Evolutionary conservation across 2,113 vertebrate genomes (phyloP), one percentile per base, ranked within the genome.

Genomic region (Hystrix brachyura): DNA sequence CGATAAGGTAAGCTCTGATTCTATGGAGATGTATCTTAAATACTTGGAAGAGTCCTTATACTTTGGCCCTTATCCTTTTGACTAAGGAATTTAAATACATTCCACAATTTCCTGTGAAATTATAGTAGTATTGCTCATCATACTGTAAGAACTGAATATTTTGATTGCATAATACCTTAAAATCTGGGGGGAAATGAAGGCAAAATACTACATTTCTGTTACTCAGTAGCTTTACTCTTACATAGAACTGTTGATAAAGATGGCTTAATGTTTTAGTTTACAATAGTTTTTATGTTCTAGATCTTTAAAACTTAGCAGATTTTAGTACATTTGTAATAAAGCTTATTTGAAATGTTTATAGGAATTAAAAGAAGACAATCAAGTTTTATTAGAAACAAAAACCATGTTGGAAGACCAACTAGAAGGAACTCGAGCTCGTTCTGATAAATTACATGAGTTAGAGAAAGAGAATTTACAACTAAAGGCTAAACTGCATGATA

Each of bases 291-390:
- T 90, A 78, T 95, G 34, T 94, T 91, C 38, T 3, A 69, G 8
- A 97, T 21, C 21, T 92, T 94, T 29, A 94, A 97, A 95, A 93
- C 51, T 83, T 91, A 74, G 89, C 4, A 91, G 48, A 76, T 46
- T 46, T 18, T 91, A 92, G 69, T 19, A 46, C 43, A 59, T 86
- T 97, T 94, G 48, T 90, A 18, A 92, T 80, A 96, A 85, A 82
- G 10, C 19, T 46, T 91, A n/a, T 81, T 96, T 95, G 62, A 95
- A 98, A 97, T 97, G 94, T 74, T 97, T 98, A 65, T 96, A 99
- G 99, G 99, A 99, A 94, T 98, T 99, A 96, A 99, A 99, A 98
- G 99, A 99, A 98, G 99, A 99, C 98, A 99, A 99, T 99, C 99
- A 99, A 97, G 99, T 99, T 94, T 98, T 99, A 97, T 97, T 99